Conservation (phyloP, 37 sponge, comb jelly and placozoan genomes). For the Corticium candelabrum region DNA sequence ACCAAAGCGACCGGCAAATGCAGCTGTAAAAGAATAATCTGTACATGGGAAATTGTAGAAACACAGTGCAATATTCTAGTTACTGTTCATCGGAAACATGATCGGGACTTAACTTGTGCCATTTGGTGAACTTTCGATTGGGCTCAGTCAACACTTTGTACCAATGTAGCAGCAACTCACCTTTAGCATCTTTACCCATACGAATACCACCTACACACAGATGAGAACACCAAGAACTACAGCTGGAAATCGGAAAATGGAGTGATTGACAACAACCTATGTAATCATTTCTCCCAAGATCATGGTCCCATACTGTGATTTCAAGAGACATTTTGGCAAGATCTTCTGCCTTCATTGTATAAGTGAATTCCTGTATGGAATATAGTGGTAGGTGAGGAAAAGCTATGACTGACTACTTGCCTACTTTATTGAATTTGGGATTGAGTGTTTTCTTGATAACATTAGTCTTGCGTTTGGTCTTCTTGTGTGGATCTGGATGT, state of each 20-base stretch:
- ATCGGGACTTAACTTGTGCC: not conserved
- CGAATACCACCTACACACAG: not conserved
- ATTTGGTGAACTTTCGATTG: not conserved
- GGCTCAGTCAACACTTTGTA: not conserved
- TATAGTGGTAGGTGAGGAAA: not conserved
- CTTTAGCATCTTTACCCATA: not conserved
- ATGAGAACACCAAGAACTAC: too few species aligned
- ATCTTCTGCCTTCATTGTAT: not conserved
- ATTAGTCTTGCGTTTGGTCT: not conserved
- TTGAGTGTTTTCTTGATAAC: not conserved
- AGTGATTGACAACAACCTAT: not conserved
- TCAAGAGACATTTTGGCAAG: not conserved
- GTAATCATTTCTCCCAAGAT: not conserved
- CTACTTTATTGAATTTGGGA: not conserved
- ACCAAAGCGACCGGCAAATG: too few species aligned
- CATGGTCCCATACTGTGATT: not conserved
- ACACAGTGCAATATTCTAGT: too few species aligned
- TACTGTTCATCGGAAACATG: too few species aligned
- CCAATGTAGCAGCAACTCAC: not conserved
- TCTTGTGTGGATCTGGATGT: not conserved
- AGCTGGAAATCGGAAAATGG: too few species aligned
- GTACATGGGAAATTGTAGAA: too few species aligned
- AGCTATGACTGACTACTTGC: not conserved
- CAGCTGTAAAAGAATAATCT: too few species aligned
- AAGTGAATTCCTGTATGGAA: not conserved